Evolutionary conservation across 2,797 vertebrate genomes (phyloP), one percentile per base, ranked within the genome.

Genomic region (Myotis daubentonii): DNA sequence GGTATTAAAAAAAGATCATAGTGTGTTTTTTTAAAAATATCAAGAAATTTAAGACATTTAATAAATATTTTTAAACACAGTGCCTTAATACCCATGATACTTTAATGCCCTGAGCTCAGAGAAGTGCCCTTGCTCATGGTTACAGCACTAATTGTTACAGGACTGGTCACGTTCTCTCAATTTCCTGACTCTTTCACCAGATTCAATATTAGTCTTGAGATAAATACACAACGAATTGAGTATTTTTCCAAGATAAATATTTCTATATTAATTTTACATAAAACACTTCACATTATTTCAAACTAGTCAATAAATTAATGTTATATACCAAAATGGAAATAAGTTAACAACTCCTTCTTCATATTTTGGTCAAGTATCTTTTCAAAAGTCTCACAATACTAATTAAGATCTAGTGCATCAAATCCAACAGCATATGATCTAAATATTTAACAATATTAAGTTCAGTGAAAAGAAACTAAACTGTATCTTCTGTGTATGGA

Each of bases 281-380:
- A 79, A 83, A 93, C 44, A 81, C 1, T 91, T 89, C 87, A 97
- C 68, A 96, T 91, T 89, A 95, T 70, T 74, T 94, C 74, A 97
- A 88, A 36, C 6, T 92, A 83, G 5, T 95, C 51, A 89, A 92
- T 78, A 94, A 41, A 84, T 95, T 88, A 91, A 93, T 70, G 47
- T 89, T 89, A 68, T 53, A 47, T 19, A 84, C 66, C 51, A 87
- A 96, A 94, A 78, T 87, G 90, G 93, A 8, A 87, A 84, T 65
- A 93, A 93, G 47, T 96, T 88, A 97, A 82, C 38, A 75, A 83
- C 80, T 30, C 10, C 62, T 83, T 74, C 41, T 87, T 86, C 74
- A 51, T 70, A 83, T 86, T 92, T 76, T 72, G 66, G 87, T 76
- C 36, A 84, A 76, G 51, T 86, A 76, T 94, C 62, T 74, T 79